phyloP scores from a whole-genome alignment of 2,888 invertebrate species.

The Microdon myrmicae region DNA sequence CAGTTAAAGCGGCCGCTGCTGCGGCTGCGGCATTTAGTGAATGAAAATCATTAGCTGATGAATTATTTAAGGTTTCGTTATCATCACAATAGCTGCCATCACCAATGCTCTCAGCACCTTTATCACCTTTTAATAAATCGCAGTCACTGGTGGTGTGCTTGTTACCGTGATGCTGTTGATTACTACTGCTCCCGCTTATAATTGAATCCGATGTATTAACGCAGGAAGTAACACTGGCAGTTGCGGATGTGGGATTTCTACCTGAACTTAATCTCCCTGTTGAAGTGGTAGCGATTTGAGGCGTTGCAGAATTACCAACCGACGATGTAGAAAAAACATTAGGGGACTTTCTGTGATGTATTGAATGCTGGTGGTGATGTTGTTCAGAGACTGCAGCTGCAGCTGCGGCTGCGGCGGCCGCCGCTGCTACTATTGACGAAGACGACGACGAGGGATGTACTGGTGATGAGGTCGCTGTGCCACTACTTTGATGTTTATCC shows the following conservation, averaged over 20 bases:
- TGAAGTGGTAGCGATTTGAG: constrained; percentile 25
- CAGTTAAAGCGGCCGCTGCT: constrained; percentile 49
- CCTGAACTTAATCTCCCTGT: constrained; percentile 19
- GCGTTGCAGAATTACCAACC: constrained; percentile 31
- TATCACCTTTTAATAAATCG: constrained; percentile 50
- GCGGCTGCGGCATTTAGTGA: constrained; percentile 59
- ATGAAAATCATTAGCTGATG: constrained; percentile 57
- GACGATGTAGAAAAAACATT: constrained; percentile 46
- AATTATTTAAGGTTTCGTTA: constrained; percentile 48
- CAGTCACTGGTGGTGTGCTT: constrained; percentile 55
- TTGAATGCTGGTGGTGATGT: constrained; percentile 21
- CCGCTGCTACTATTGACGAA: constrained; percentile 42
- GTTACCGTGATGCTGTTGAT: constrained; percentile 25
- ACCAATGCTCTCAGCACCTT: constrained; percentile 59
- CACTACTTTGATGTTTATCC: constrained; percentile 58
- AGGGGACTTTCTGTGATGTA: constrained; percentile 57
- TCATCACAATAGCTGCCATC: constrained; percentile 54
- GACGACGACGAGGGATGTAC: constrained; percentile 57
- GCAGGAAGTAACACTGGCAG: constrained; percentile 24
- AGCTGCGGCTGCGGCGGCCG: constrained; percentile 29
- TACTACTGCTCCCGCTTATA: constrained; percentile 58
- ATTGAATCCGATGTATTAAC: constrained; percentile 36
- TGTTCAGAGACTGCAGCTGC: constrained; percentile 32
- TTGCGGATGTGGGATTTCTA: constrained; percentile 13
- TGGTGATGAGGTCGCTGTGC: constrained; percentile 53